Percentiles rank a stretch among this genome's conserved stretches.
Evolutionary conservation across 2,113 vertebrate genomes (phyloP).

Genomic region (Proterorhinus semilunaris): DNA sequence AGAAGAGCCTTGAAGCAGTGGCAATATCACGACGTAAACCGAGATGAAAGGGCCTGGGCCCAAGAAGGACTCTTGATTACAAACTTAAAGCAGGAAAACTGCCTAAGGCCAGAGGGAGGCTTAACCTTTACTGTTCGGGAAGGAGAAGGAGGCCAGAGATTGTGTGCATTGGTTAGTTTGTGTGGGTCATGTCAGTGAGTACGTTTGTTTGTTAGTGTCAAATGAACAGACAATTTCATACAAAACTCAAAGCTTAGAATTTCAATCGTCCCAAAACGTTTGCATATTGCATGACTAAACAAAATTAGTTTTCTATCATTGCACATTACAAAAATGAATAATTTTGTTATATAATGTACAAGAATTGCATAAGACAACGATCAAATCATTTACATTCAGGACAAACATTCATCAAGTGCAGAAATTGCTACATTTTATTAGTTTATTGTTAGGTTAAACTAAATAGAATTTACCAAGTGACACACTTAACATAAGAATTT

Average conservation of each 20-base stretch:
- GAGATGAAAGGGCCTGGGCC: conserved; percentile 43
- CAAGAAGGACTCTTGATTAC: conserved; percentile 57
- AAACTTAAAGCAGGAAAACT: conserved; percentile 4
- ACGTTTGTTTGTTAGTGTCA: conserved; percentile 56
- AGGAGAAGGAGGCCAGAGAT: conserved; percentile 13
- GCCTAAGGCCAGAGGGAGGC: not conserved
- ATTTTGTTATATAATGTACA: too few species aligned
- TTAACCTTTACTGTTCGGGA: too few species aligned
- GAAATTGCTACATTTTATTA: too few species aligned
- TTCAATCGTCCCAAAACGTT: not conserved
- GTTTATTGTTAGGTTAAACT: too few species aligned
- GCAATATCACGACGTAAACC: conserved; percentile 21
- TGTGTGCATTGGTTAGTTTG: not conserved
- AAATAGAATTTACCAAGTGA: too few species aligned
- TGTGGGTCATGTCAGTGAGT: conserved; percentile 63
- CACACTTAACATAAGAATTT: too few species aligned
- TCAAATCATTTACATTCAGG: too few species aligned
- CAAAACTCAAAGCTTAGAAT: not conserved
- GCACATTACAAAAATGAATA: too few species aligned
- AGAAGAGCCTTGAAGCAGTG: conserved; percentile 30
- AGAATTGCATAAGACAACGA: too few species aligned
- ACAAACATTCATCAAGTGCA: too few species aligned
- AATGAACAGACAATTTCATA: conserved; percentile 19
- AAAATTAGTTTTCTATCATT: not conserved
- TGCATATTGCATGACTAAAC: not conserved